These are phyloP conservation scores for Brachyptera putata DNA, from an alignment of 2,888 invertebrate genomes.

Conservation along the genomic window DNA sequence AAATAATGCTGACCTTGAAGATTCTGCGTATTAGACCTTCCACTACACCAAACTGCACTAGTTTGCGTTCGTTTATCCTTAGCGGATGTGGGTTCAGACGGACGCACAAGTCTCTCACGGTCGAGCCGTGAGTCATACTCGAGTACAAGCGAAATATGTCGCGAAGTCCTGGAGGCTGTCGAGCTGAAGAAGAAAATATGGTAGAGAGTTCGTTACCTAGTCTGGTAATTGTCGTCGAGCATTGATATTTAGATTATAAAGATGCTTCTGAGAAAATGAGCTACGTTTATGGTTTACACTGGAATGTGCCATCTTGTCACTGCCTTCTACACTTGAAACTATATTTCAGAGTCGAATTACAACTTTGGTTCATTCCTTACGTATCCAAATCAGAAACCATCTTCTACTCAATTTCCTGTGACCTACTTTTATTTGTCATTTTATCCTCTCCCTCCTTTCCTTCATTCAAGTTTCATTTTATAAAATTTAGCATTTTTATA, in stretches of 20 bases:
- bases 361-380: no score
- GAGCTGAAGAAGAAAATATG: conserved; percentile 46
- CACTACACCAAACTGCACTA: conserved; percentile 84
- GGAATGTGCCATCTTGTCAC: no score
- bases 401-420: no score
- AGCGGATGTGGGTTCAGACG: conserved; percentile 68
- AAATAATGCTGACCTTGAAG: no score
- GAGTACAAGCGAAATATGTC: conserved; percentile 73
- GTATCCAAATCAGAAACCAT: no score
- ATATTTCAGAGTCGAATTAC: no score
- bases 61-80: conserved; percentile 72
- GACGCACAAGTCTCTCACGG: conserved; percentile 69
- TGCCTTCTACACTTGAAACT: no score
- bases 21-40: conserved; percentile 77
- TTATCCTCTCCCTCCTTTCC: no score
- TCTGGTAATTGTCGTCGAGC: no score
- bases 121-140: conserved; percentile 71
- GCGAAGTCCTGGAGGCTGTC: conserved; percentile 61
- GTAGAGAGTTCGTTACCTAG: not conserved
- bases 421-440: no score
- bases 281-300: not conserved
- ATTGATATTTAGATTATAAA: conserved; percentile 16
- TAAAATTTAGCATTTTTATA: no score
- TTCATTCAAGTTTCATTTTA: no score
- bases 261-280: not conserved